Percentiles rank a stretch among this genome's conserved stretches.
phyloP scores from a whole-genome alignment of 2,113 vertebrate genomes.

The Colossoma macropomum region DNA sequence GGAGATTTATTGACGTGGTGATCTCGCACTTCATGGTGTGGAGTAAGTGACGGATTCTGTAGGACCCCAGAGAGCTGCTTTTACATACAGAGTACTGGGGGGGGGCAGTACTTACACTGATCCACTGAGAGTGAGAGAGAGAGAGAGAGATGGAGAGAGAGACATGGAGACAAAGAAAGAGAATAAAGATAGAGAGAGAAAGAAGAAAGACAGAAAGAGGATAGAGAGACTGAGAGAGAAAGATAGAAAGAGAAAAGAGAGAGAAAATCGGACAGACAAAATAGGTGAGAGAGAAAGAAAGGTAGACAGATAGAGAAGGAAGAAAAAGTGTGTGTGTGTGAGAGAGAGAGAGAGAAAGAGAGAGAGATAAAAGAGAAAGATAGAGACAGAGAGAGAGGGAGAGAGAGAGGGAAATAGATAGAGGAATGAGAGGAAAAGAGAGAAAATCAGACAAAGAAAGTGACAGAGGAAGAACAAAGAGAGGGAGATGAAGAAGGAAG shows the following conservation, averaged over 20 bases:
- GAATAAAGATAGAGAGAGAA: too few species aligned
- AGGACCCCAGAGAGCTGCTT: not conserved
- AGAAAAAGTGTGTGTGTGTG: too few species aligned
- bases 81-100: not conserved
- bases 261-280: too few species aligned
- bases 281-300: too few species aligned
- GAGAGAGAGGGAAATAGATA: too few species aligned
- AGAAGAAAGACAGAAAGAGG: not conserved
- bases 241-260: not conserved
- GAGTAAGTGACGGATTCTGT: not conserved
- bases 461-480: constrained; percentile 17
- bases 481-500: not conserved
- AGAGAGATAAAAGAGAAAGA: not conserved
- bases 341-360: not conserved
- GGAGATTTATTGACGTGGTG: constrained; percentile 6
- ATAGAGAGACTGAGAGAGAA: not conserved
- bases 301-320: not conserved
- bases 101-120: not conserved
- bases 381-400: not conserved
- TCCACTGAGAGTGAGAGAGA: not conserved
- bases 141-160: not conserved
- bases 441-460: not conserved
- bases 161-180: too few species aligned
- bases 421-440: not conserved
- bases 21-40: constrained; percentile 1